A percentile compares a stretch with the other conserved stretches of the same genome.
Conservation (phyloP, 1,140 invertebrate genomes). For the Drosophila ficusphila region DNA sequence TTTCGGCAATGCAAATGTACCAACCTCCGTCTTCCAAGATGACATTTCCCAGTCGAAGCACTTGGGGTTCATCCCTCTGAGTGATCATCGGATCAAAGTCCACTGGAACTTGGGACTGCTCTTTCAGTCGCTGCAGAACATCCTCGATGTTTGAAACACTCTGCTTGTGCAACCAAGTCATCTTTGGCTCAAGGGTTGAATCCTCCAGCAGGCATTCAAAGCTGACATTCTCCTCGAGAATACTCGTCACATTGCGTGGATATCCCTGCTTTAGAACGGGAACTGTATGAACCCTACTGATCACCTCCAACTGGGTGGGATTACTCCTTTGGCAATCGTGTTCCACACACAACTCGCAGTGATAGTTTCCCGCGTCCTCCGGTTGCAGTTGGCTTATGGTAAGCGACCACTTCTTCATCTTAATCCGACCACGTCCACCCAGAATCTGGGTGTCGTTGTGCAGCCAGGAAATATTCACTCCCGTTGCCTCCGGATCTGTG, state of each 20-base stretch:
- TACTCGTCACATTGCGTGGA: slow-evolving; percentile 92
- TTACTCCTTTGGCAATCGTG: slow-evolving; percentile 90
- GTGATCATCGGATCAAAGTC: slow-evolving; percentile 9
- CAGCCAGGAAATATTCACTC: slow-evolving; percentile 90
- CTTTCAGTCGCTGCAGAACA: slow-evolving; percentile 17
- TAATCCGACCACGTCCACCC: slow-evolving; percentile 71
- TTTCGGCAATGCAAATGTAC: slow-evolving; percentile 96
- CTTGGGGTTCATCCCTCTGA: slow-evolving; percentile 85
- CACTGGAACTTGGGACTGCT: neutral
- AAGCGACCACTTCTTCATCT: slow-evolving; percentile 87
- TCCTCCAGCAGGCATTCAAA: slow-evolving; percentile 88
- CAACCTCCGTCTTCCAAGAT: slow-evolving; percentile 94
- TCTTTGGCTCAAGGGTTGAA: slow-evolving; percentile 90
- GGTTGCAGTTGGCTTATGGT: slow-evolving; percentile 89
- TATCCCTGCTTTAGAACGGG: slow-evolving; percentile 91
- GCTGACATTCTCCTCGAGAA: slow-evolving; percentile 87
- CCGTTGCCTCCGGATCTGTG: slow-evolving; percentile 86
- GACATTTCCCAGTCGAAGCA: slow-evolving; percentile 91
- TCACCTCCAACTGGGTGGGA: slow-evolving; percentile 76
- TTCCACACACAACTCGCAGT: slow-evolving; percentile 91
- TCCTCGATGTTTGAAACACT: slow-evolving; percentile 15
- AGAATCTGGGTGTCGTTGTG: slow-evolving; percentile 86
- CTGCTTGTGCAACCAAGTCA: slow-evolving; percentile 87
- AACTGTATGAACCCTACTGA: slow-evolving; percentile 87
- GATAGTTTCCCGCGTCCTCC: slow-evolving; percentile 93